Base-by-base conservation (phyloP, 2,113 vertebrate genomes). In the Cinclus mexicanus region DNA sequence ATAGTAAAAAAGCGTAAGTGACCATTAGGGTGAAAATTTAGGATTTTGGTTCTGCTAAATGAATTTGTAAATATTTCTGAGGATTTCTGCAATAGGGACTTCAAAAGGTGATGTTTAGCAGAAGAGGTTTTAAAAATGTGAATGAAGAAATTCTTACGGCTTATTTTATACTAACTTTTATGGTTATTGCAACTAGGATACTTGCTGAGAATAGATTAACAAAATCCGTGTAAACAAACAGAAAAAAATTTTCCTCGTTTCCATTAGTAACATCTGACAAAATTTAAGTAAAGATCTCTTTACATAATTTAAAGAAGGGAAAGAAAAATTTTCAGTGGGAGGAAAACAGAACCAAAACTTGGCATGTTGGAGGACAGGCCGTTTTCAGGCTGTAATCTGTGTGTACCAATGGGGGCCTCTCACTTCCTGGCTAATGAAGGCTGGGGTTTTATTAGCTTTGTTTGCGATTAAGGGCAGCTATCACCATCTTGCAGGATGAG, bases 401-500 rank as follows among this genome's bases (percentile, higher is more conserved):
- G 70, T 96, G 87, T 90, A 94, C 96, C 94, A 96, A 97, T 96
- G 97, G 97, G 95, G 96, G 94, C 95, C 91, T 97, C 96, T 97
- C 96, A 93, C 97, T 98, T 98, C 97, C 97, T 98, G 96, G 93
- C 96, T 98, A 97, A 98, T 98, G 97, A 98, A 97, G 82, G 94
- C 97, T 98, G 96, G 61, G 90, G 96, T 97, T 98, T 98, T 97
- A 98, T 97, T 97, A 98, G 97, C 95, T 98, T 97, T 97, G 96
- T 95, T 98, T 98, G 95, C 0, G 64, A 98, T 97, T 97, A 97
- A 93, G 84, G 94, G 93, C 94, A 97, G 98, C 98, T 98, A 98
- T 98, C 98, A 98, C 97, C 95, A 96, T 97, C 83, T 98, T 92
- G 23, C 98, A 99, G 98, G 97, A 98, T 74, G 80, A 97, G 96